Conservation (phyloP, 2,797 vertebrate genomes). For the Betta splendens region DNA sequence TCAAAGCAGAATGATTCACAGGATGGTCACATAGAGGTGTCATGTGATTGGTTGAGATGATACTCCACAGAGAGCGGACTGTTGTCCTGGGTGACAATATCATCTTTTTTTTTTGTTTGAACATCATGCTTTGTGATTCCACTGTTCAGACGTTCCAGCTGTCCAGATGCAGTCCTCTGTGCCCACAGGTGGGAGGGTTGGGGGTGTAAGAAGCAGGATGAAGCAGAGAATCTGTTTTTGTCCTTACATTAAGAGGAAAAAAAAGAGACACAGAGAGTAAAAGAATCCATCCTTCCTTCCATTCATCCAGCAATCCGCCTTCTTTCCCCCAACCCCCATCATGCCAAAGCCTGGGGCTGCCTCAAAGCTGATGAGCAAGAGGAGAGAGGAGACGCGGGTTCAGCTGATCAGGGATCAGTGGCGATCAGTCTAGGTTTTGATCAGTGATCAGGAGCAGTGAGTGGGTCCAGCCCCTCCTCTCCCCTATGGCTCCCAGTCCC, state of each 20-base stretch:
- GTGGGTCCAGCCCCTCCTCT: slow-evolving; percentile 77
- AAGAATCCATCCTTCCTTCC: too few species aligned
- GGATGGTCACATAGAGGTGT: slow-evolving; percentile 68
- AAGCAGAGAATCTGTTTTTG: slow-evolving; percentile 43
- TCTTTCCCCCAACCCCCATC: slow-evolving; percentile 45
- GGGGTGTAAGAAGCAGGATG: slow-evolving; percentile 38
- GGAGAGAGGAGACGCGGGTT: slow-evolving; percentile 67
- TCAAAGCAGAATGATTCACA: slow-evolving; percentile 72
- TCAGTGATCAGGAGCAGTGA: slow-evolving; percentile 75
- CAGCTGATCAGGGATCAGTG: slow-evolving; percentile 66
- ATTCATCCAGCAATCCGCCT: slow-evolving; percentile 51
- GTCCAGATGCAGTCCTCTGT: slow-evolving; percentile 34
- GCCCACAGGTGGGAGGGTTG: slow-evolving; percentile 19
- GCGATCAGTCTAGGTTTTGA: slow-evolving; percentile 62
- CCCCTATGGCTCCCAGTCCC: slow-evolving; percentile 45
- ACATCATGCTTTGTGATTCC: slow-evolving; percentile 55
- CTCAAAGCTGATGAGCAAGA: slow-evolving; percentile 47
- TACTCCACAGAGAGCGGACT: slow-evolving; percentile 56
- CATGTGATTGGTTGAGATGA: slow-evolving; percentile 73
- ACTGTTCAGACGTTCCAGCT: slow-evolving; percentile 32
- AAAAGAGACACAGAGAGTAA: slow-evolving; percentile 42
- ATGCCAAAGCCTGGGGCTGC: slow-evolving; percentile 23
- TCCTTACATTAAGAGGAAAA: slow-evolving; percentile 47
- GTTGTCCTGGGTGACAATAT: slow-evolving; percentile 54
- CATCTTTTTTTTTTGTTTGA: slow-evolving; percentile 42